phyloP scores from a whole-genome alignment of 2,888 invertebrate species.

The Zeuzera pyrina region DNA sequence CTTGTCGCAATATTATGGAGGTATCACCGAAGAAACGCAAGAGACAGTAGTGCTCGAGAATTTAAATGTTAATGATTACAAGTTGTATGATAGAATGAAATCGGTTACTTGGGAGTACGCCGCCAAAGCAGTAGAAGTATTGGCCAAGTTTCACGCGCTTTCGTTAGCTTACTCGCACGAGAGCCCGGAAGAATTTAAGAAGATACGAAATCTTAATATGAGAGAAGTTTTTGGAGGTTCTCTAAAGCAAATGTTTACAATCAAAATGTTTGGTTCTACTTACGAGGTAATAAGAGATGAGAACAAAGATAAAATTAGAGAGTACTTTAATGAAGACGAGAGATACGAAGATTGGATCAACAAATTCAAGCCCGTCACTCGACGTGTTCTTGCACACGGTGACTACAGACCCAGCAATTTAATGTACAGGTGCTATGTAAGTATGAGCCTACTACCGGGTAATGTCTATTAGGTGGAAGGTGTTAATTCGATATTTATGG shows the following conservation, averaged over 20 bases:
- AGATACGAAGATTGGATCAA: no score
- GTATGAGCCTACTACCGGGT: no score
- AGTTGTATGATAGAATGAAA: slow-evolving; percentile 30
- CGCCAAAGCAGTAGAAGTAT: slow-evolving; percentile 24
- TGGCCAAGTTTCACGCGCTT: slow-evolving; percentile 53
- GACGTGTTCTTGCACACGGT: no score
- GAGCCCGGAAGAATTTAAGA: slow-evolving; percentile 33
- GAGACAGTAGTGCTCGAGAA: slow-evolving; percentile 47
- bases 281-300: slow-evolving; percentile 20
- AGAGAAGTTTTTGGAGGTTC: not conserved
- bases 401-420: no score
- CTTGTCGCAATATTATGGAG: not conserved
- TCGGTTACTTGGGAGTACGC: slow-evolving; percentile 43
- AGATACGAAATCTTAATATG: slow-evolving; percentile 4
- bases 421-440: no score
- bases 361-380: no score
- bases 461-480: no score
- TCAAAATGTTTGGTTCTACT: slow-evolving; percentile 11
- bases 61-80: slow-evolving; percentile 31
- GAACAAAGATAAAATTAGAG: slow-evolving; percentile 20
- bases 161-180: slow-evolving; percentile 31
- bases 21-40: slow-evolving; percentile 17
- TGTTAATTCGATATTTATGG: no score
- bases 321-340: slow-evolving; percentile 16
- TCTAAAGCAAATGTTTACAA: slow-evolving; percentile 11